These are phyloP conservation scores for Poecilobothrus nobilitatus DNA, from an alignment of 2,888 invertebrate genomes.

Conservation along the genomic window DNA sequence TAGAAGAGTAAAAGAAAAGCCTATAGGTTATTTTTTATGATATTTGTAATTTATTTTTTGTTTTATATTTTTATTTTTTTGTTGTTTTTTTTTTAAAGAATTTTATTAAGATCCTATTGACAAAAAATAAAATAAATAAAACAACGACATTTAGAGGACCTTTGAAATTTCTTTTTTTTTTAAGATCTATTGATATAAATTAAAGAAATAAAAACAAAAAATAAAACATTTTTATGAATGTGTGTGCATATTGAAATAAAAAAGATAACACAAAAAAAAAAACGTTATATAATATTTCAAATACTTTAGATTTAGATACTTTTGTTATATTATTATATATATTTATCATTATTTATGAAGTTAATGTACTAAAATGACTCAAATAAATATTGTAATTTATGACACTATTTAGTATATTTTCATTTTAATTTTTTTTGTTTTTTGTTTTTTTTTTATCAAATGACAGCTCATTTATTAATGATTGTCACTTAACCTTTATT, in stretches of 20 bases:
- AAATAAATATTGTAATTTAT: neutral
- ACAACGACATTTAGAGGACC: neutral
- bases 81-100: neutral
- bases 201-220: neutral
- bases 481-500: neutral
- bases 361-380: conserved; percentile 3
- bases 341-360: conserved; percentile 5
- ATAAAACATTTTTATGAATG: neutral
- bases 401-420: neutral
- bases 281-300: neutral
- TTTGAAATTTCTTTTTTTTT: neutral
- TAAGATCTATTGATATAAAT: conserved; percentile 11
- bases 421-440: neutral
- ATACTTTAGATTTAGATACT: neutral
- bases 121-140: neutral
- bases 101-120: neutral
- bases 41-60: neutral
- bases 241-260: neutral
- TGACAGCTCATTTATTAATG: conserved; percentile 4
- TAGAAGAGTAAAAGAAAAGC: neutral
- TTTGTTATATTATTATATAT: neutral
- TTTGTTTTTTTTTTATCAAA: neutral
- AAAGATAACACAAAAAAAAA: neutral
- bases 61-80: neutral
- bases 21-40: neutral